Conservation (phyloP, 2,888 invertebrate genomes). For the Proisotoma minuta region DNA sequence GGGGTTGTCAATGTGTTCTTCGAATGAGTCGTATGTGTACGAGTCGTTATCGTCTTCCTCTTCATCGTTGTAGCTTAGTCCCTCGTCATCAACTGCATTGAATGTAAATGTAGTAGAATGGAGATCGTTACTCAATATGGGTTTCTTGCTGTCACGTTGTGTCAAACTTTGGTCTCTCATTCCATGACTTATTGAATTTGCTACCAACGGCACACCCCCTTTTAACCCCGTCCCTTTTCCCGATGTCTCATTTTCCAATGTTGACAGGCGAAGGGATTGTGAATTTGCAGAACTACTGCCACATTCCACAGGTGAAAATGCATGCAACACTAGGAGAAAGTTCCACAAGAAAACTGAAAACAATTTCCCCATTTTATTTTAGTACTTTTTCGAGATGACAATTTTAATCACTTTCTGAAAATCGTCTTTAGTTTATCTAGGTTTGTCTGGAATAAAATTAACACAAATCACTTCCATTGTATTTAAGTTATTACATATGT, state of each 20-base stretch:
- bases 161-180: background rate
- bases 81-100: slow-evolving; percentile 27
- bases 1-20: slow-evolving; percentile 7
- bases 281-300: too few species aligned
- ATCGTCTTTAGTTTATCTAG: too few species aligned
- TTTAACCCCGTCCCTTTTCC: slow-evolving; percentile 5
- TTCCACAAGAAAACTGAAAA: too few species aligned
- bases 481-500: too few species aligned
- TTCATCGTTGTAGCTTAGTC: slow-evolving; percentile 27
- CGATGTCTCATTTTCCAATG: background rate
- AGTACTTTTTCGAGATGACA: too few species aligned
- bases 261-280: background rate
- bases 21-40: slow-evolving; percentile 23
- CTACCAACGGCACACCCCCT: background rate
- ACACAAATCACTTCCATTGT: too few species aligned
- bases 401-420: too few species aligned
- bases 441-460: too few species aligned
- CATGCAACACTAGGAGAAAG: slow-evolving; percentile 23
- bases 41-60: slow-evolving; percentile 28
- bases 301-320: slow-evolving; percentile 15
- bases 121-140: slow-evolving; percentile 29
- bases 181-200: background rate
- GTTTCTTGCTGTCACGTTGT: slow-evolving; percentile 9
- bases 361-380: too few species aligned
- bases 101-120: slow-evolving; percentile 28